Percentiles rank a stretch among this genome's conserved stretches.
Conservation (phyloP, 2,888 invertebrate genomes). For the Acleris sparsana region DNA sequence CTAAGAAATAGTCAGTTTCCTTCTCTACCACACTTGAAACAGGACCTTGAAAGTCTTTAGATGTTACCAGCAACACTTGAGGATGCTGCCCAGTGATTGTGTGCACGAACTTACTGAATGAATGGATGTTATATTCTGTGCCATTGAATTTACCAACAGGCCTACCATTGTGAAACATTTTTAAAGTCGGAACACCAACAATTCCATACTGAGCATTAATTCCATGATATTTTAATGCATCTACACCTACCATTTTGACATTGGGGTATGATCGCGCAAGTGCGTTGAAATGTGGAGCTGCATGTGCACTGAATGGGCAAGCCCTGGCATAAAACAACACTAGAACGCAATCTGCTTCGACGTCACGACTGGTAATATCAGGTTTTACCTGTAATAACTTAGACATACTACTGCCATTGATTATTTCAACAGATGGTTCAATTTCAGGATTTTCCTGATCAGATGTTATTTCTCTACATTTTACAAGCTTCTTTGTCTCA, state of each 20-base stretch:
- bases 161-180: constrained; percentile 95
- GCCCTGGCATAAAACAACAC: constrained; percentile 95
- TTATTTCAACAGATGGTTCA: constrained; percentile 83
- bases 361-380: constrained; percentile 86
- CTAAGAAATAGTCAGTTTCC: constrained; percentile 91
- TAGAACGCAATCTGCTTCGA: constrained; percentile 87
- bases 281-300: constrained; percentile 96
- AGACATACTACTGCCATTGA: constrained; percentile 88
- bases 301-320: constrained; percentile 95
- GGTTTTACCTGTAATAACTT: constrained; percentile 86
- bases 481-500: constrained; percentile 73
- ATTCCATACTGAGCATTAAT: constrained; percentile 96
- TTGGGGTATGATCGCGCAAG: constrained; percentile 93
- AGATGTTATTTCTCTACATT: constrained; percentile 69
- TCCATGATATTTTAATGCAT: constrained; percentile 91
- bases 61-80: constrained; percentile 87
- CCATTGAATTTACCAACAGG: constrained; percentile 93
- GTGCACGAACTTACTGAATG: constrained; percentile 90
- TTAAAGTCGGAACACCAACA: constrained; percentile 93
- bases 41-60: constrained; percentile 91
- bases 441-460: constrained; percentile 60
- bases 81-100: constrained; percentile 88
- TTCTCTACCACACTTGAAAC: constrained; percentile 89
- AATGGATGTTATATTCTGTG: constrained; percentile 90
- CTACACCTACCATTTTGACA: constrained; percentile 94